phyloP scores from a whole-genome alignment of 2,797 vertebrate species.

The Craterocephalus amniculus region DNA sequence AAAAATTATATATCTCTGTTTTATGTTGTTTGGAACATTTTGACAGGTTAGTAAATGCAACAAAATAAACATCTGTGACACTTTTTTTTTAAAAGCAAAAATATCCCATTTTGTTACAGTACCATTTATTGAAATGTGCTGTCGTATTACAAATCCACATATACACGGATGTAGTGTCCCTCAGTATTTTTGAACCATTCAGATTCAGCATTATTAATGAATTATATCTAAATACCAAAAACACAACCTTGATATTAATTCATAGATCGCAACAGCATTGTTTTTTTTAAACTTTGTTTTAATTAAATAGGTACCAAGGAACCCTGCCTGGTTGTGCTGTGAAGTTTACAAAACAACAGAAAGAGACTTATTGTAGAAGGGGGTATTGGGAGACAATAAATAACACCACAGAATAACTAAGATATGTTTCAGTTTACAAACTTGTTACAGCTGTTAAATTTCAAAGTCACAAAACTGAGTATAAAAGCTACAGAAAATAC shows the following conservation, averaged over 20 bases:
- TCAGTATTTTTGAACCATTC: neutral
- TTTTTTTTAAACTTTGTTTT: neutral
- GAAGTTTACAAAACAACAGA: neutral
- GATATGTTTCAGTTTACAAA: conserved; percentile 25
- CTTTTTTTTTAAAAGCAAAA: neutral
- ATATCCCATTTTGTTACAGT: neutral
- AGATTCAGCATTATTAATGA: neutral
- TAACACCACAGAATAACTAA: neutral
- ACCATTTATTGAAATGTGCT: neutral
- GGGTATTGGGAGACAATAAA: conserved; percentile 1
- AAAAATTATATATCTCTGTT: neutral
- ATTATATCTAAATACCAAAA: neutral
- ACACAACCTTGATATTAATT: neutral
- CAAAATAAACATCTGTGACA: neutral
- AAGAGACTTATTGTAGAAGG: neutral
- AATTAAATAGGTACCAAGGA: neutral
- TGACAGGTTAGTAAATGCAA: neutral
- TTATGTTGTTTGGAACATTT: neutral
- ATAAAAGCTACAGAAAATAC: conserved; percentile 9
- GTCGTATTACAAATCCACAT: neutral
- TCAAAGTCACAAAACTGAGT: conserved; percentile 12
- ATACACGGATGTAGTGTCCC: neutral
- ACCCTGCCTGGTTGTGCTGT: neutral
- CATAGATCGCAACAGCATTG: neutral
- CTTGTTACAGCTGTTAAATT: conserved; percentile 13